Conservation (phyloP, 2,888 invertebrate genomes). For the Meiosimyza decipiens region DNA sequence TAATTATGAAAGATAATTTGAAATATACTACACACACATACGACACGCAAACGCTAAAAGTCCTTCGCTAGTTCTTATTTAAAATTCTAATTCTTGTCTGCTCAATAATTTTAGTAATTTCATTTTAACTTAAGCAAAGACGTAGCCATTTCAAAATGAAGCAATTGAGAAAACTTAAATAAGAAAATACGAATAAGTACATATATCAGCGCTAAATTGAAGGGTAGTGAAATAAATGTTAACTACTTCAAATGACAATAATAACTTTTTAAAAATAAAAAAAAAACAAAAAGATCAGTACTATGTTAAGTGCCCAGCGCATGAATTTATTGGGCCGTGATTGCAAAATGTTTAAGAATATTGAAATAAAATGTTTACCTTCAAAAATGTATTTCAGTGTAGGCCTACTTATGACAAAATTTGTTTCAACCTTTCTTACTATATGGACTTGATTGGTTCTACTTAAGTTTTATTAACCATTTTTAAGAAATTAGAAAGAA, state of each 20-base stretch:
- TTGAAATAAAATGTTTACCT: no score
- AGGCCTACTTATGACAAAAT: no score
- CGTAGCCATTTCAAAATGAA: neutral
- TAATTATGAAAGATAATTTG: conserved; percentile 10
- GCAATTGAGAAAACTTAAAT: neutral
- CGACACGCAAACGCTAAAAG: conserved; percentile 8
- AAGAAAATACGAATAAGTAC: neutral
- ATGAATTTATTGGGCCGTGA: neutral
- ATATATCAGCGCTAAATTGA: neutral
- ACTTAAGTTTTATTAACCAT: no score
- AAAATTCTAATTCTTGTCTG: neutral
- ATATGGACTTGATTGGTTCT: no score
- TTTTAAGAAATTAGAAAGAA: no score
- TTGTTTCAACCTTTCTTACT: no score
- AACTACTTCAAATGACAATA: conserved; percentile 65
- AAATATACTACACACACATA: no score
- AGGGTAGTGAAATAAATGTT: conserved; percentile 54
- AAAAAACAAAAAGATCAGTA: neutral
- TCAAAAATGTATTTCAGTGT: no score
- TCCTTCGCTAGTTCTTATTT: conserved; percentile 29
- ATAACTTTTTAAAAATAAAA: conserved; percentile 49
- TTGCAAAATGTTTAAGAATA: no score
- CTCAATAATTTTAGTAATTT: conserved; percentile 5
- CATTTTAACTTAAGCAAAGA: neutral
- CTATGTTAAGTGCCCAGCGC: neutral